Base-by-base conservation (phyloP, 2,797 vertebrate species). In the Gouania willdenowi region DNA sequence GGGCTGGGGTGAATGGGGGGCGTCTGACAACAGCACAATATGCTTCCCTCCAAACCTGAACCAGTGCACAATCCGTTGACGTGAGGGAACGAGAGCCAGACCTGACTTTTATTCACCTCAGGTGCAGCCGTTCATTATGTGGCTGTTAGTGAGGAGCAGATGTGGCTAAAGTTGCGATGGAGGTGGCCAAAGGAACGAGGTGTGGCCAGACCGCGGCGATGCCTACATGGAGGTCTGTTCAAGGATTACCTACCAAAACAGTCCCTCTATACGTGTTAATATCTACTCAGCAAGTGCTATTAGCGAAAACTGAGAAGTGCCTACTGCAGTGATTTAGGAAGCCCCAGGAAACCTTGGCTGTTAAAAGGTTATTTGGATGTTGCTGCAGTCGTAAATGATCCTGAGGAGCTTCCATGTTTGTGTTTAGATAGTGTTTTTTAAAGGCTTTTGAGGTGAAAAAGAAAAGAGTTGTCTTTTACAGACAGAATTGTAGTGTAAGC, bases 121-220 rank as follows among this genome's bases (percentile, higher is more conserved):
- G 83, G 83, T 85, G 83, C 79, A 77, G 64, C 27, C 22, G 70
- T 83, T 86, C 81, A 86, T 89, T 88, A 87, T 83, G 74, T 72
- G 45, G 42, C 52, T 75, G 75, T 83, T 89, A 88, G 88, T 87
- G 85, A 86, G 78, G 47, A 84, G 75, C 87, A 89, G 84, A 88
- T 89, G 86, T 68, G 81, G 76, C 66, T 41, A 53, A 67, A 36
- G 14, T 38, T 1, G 7, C 10, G 21, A 12, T 4, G 15, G 40
- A 45, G 42, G 25, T 27, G 37, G 48, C 5, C 45, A 42, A 38
- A 50, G 52, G 39, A 56, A 56, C 19, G 42, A 75, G 71, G 73
- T 68, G 64, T 75, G 67, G 75, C 62, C 62, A 50, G 53, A 72
- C 46, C 48, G 45, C 71, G 58, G 47, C 45, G 37, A 68, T n/a